These are phyloP conservation scores for Athene cunicularia DNA, from an alignment of 2,113 vertebrate species.

Conservation along the genomic window DNA sequence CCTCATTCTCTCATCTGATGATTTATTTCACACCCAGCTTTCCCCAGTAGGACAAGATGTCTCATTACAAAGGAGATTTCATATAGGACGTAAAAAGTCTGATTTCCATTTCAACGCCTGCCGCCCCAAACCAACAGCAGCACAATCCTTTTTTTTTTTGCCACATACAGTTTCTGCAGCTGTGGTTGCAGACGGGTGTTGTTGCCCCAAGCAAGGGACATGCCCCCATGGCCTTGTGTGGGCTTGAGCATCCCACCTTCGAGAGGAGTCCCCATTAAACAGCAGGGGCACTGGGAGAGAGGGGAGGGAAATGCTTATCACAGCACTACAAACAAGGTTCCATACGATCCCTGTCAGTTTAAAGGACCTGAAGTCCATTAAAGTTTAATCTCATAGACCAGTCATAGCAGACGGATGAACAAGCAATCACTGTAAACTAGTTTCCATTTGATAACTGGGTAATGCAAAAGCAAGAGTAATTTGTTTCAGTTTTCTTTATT, in stretches of 20 bases:
- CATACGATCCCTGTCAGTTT: not conserved
- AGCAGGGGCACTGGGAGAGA: not conserved
- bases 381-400: not conserved
- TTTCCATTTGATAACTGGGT: not conserved
- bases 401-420: not conserved
- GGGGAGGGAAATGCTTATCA: not conserved
- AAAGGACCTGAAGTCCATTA: not conserved
- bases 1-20: not conserved
- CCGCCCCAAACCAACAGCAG: not conserved
- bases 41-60: not conserved
- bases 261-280: not conserved
- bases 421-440: not conserved
- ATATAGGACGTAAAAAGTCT: not conserved
- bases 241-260: not conserved
- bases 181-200: not conserved
- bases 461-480: not conserved
- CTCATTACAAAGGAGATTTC: not conserved
- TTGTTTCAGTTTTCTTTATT: not conserved
- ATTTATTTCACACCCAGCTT: not conserved
- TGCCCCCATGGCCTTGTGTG: rapidly evolving
- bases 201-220: not conserved
- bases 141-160: not conserved
- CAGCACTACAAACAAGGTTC: not conserved
- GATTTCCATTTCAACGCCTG: not conserved
- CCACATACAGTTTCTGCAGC: not conserved